These are phyloP conservation scores for Sciurus carolinensis DNA, from an alignment of 2,797 vertebrate genomes.

Conservation along the genomic window DNA sequence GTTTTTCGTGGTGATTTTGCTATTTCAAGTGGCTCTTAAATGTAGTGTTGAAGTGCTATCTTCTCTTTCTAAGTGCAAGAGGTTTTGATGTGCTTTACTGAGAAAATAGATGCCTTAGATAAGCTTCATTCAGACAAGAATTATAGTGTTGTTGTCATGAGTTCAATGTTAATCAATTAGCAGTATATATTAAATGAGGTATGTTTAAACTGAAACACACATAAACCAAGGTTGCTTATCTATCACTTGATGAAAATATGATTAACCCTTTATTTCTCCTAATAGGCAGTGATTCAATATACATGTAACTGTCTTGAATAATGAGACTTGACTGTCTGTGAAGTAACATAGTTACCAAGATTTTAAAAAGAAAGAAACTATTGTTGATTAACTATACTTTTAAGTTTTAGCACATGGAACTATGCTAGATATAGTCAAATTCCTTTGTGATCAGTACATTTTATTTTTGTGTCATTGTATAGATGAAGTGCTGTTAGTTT, in stretches of 20 bases:
- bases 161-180: not conserved
- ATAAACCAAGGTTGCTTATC: not conserved
- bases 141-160: not conserved
- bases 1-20: conserved; percentile 49
- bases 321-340: not conserved
- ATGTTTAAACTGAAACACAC: conserved; percentile 14
- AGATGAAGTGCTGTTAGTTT: not conserved
- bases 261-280: not conserved
- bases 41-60: not conserved
- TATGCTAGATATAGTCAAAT: conserved; percentile 44
- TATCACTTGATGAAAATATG: not conserved
- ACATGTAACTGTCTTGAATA: not conserved
- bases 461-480: conserved; percentile 43
- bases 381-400: conserved; percentile 20
- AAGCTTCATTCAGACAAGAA: not conserved
- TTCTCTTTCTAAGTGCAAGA: conserved; percentile 12
- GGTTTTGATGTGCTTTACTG: not conserved
- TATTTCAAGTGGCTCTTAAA: conserved; percentile 43
- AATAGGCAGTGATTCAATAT: not conserved
- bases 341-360: conserved; percentile 34
- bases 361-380: conserved; percentile 41
- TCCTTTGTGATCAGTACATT: not conserved
- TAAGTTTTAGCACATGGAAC: not conserved
- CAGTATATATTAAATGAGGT: not conserved
- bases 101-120: not conserved